Evolutionary conservation across 2,113 vertebrate species (phyloP).

Genomic region (Aythya baeri): DNA sequence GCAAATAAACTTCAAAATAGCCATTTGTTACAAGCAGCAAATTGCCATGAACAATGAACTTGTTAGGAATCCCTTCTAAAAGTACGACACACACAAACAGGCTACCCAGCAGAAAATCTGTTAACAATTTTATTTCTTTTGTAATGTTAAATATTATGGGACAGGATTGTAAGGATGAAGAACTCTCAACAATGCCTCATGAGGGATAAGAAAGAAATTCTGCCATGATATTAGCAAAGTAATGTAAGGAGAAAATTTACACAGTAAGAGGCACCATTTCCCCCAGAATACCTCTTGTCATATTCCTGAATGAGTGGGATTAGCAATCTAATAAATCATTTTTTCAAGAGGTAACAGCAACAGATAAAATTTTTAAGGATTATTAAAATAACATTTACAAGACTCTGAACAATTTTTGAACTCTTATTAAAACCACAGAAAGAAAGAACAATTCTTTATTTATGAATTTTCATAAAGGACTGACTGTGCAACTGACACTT

Average conservation of each 20-base stretch:
- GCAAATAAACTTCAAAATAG: slow-evolving; percentile 59
- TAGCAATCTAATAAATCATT: slow-evolving; percentile 88
- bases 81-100: slow-evolving; percentile 78
- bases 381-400: slow-evolving; percentile 99
- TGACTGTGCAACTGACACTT: slow-evolving; percentile 85
- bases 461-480: slow-evolving; percentile 83
- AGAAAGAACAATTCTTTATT: slow-evolving; percentile 85
- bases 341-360: slow-evolving; percentile 90
- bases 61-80: slow-evolving; percentile 63
- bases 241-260: slow-evolving; percentile 89
- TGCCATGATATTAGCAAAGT: slow-evolving; percentile 90
- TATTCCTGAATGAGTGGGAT: slow-evolving; percentile 88
- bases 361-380: slow-evolving; percentile 92
- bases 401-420: slow-evolving; percentile 91
- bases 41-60: slow-evolving; percentile 46
- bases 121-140: slow-evolving; percentile 90
- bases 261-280: slow-evolving; percentile 91
- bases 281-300: slow-evolving; percentile 87
- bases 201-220: slow-evolving; percentile 87
- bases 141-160: slow-evolving; percentile 92
- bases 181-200: slow-evolving; percentile 91
- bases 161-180: slow-evolving; percentile 91
- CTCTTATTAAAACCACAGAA: slow-evolving; percentile 92
- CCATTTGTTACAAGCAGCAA: slow-evolving; percentile 64
- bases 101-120: slow-evolving; percentile 82